These are phyloP conservation scores for Drosophila orena DNA, from an alignment of 1,140 invertebrate genomes.

Conservation along the genomic window DNA sequence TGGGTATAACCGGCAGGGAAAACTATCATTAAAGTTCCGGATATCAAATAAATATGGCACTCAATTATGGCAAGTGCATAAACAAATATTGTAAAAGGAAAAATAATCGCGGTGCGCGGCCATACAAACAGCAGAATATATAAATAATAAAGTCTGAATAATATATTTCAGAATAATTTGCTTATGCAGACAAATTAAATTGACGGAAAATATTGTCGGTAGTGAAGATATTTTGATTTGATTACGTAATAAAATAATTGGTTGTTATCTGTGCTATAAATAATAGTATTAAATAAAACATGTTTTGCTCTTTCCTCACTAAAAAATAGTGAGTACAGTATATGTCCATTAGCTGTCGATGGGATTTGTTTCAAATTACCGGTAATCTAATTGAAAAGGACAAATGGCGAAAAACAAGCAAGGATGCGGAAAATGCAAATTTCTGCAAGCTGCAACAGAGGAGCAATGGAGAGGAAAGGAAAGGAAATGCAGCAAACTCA, in stretches of 20 bases:
- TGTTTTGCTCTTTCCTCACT: neutral
- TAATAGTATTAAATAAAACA: neutral
- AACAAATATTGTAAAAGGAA: neutral
- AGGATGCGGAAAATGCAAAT: slow-evolving; percentile 22
- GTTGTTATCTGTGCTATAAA: neutral
- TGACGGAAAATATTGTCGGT: neutral
- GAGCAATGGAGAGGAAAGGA: slow-evolving; percentile 7
- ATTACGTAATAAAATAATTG: neutral
- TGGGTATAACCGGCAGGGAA: slow-evolving; percentile 1
- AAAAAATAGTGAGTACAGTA: neutral
- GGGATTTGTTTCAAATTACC: slow-evolving; percentile 56
- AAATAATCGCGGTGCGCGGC: neutral
- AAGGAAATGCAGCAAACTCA: slow-evolving; percentile 2
- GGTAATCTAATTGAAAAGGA: slow-evolving; percentile 58
- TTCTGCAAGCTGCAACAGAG: neutral
- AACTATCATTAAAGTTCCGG: slow-evolving; percentile 1
- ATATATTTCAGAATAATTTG: neutral
- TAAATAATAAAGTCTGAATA: neutral
- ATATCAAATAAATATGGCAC: neutral
- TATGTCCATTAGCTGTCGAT: slow-evolving; percentile 20
- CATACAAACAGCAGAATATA: neutral
- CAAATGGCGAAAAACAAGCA: slow-evolving; percentile 39
- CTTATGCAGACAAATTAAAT: neutral
- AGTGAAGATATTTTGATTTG: neutral
- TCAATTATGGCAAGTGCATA: slow-evolving; percentile 2